Evolutionary conservation across 2,888 invertebrate species (phyloP), one percentile per base, ranked within the genome.

Genomic region (Caenorhabditis drosophilae): DNA sequence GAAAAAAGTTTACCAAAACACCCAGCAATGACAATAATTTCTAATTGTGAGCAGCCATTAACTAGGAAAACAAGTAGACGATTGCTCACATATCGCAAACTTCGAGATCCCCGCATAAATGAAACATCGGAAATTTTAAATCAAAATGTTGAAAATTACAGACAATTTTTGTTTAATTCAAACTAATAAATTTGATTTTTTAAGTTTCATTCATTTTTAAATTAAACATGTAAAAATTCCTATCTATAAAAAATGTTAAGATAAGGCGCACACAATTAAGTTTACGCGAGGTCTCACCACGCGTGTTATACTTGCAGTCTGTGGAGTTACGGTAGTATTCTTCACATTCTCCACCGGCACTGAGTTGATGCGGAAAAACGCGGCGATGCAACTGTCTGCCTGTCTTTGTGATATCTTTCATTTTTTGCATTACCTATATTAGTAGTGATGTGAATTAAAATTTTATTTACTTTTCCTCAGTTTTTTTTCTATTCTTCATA

Each of bases 31-130:
- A 81, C 85, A 58, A 84, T 97, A 50, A 85, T 91, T 34, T 89
- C 89, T 22, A 95, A 92, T 86, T 91, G 92, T 9, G 95, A 97
- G 85, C 97, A 98, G 85, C 86, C 89, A 18, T 85, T 98, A 47
- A 92, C 77, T 1, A 58, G 67, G 47, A 68, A 68, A 49, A 66
- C 70, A 7, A 68, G 67, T 34, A 48, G 80, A 23, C 67, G 79
- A 1, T 61, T 80, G 16, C 53, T 80, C 27, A 73, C 75, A 1
- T 81, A 78, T 52, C 52, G 62, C 40, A 80, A 80, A 46, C 18
- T 46, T 1, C 55, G 70, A 7, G 63, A 70, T 25, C 69, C 73
- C 4, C 20, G 12, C 9, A 41, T 20, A 2, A 15, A 54, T 34
- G 67, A 67, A 50, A 31, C 26, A 25, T 38, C 55, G 25, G 50